phyloP scores from a whole-genome alignment of 2,888 invertebrate genomes.

The Tipula confusa region DNA sequence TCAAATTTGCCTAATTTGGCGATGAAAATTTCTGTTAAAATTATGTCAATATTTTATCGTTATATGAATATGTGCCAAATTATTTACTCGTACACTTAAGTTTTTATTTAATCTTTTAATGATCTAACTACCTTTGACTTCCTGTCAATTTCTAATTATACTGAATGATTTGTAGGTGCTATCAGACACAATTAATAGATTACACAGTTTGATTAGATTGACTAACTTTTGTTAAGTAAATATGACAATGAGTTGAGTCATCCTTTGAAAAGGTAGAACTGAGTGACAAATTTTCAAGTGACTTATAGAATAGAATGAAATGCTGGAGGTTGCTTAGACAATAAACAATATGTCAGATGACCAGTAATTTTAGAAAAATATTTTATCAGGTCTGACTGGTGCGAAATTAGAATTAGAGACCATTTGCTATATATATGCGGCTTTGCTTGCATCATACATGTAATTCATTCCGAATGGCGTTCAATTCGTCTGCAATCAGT shows the following conservation, averaged over 20 bases:
- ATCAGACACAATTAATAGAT: background rate
- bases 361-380: too few relatives aligned
- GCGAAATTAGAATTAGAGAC: too few relatives aligned
- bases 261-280: too few relatives aligned
- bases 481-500: too few relatives aligned
- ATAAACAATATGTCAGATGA: too few relatives aligned
- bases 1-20: background rate
- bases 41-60: background rate
- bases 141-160: background rate
- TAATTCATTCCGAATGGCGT: too few relatives aligned
- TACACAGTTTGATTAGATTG: background rate
- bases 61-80: background rate
- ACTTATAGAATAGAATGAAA: too few relatives aligned
- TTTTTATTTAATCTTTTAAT: background rate
- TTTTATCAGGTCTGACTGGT: too few relatives aligned
- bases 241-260: background rate
- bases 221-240: background rate
- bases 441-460: too few relatives aligned
- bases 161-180: background rate
- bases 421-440: too few relatives aligned
- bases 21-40: background rate
- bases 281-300: too few relatives aligned
- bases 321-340: too few relatives aligned
- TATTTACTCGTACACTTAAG: background rate
- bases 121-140: background rate